Conservation (phyloP, 1,140 invertebrate species). For the Calycopis cecrops region DNA sequence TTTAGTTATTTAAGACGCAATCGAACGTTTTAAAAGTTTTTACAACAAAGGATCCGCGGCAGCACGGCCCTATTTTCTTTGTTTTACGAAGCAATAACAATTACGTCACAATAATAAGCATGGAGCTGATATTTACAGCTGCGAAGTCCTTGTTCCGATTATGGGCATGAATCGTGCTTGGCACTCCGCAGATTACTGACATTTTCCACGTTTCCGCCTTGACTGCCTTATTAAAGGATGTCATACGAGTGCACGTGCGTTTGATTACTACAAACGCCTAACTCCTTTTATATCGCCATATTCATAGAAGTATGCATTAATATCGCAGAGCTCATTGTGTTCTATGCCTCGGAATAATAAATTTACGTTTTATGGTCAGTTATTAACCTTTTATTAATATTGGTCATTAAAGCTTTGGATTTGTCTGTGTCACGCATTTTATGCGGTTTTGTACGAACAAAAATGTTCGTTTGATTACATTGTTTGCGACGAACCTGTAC, state of each 20-base stretch:
- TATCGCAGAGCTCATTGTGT: not conserved
- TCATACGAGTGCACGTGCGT: constrained; percentile 54
- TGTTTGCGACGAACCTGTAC: not conserved
- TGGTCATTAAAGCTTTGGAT: not conserved
- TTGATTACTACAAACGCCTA: constrained; percentile 45
- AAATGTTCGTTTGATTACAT: no score
- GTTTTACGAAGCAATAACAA: constrained; percentile 52
- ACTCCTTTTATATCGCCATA: constrained; percentile 23
- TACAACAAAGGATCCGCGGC: constrained; percentile 41
- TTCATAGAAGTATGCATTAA: constrained; percentile 24
- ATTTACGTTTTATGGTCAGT: not conserved
- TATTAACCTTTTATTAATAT: not conserved
- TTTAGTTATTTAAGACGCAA: no score
- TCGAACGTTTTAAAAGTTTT: no score
- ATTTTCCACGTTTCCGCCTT: constrained; percentile 72
- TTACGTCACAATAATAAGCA: constrained; percentile 67
- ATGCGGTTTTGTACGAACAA: no score
- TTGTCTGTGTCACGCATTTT: not conserved
- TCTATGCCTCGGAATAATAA: not conserved
- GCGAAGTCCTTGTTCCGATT: constrained; percentile 69
- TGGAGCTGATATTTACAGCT: constrained; percentile 67
- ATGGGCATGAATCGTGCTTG: constrained; percentile 68
- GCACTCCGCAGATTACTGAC: constrained; percentile 61
- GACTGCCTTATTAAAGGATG: constrained; percentile 68
- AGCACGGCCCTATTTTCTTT: constrained; percentile 53